Evolutionary conservation across 1,140 invertebrate genomes (phyloP), one percentile per base, ranked within the genome.

Genomic region (Saxidomus purpurata): DNA sequence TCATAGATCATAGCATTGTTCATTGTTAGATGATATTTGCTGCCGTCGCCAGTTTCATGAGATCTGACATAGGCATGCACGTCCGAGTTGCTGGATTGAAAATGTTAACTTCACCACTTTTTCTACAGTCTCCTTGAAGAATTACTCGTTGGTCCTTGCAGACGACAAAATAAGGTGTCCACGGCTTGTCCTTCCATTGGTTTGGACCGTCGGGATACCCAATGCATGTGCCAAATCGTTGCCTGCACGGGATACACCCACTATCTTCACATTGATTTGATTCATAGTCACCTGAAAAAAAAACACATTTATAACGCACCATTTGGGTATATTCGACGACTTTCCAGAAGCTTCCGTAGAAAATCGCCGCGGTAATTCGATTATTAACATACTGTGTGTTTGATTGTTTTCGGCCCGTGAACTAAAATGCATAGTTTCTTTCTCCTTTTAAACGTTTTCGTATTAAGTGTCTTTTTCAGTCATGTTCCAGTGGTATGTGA

Each of bases 241-340:
- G 38, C 22, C 76, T 22, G 71, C 74, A 79, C 11, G 71, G 88
- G 13, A 89, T 40, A 40, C 71, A 89, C 8, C 47, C 59, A 28
- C 31, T 61, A 19, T 83, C 80, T 15, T 43, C 38, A 25, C 67
- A 84, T n/a, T 84, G 71, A 38, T 84, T 83, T 15, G 43, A 22
- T 22, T 67, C 40, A 19, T 84, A 84, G 19, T 89, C 87, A 83
- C 87, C 87, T 89, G 67, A 17, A 83, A 67, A 87, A 9, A 38
- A n/a, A 38, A 31, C 55, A 52, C 47, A 52, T 52, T 11, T 52
- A 9, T 11, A 34, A 8, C 43, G n/a, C 19, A 40, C 19, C 43
- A n/a, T n/a, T n/a, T n/a, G n/a, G n/a, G n/a, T n/a, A n/a, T n/a
- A n/a, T n/a, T n/a, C n/a, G n/a, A n/a, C n/a, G n/a, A n/a, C n/a